phyloP scores from a whole-genome alignment of 2,113 vertebrate genomes.

The Leptobrachium leishanense region DNA sequence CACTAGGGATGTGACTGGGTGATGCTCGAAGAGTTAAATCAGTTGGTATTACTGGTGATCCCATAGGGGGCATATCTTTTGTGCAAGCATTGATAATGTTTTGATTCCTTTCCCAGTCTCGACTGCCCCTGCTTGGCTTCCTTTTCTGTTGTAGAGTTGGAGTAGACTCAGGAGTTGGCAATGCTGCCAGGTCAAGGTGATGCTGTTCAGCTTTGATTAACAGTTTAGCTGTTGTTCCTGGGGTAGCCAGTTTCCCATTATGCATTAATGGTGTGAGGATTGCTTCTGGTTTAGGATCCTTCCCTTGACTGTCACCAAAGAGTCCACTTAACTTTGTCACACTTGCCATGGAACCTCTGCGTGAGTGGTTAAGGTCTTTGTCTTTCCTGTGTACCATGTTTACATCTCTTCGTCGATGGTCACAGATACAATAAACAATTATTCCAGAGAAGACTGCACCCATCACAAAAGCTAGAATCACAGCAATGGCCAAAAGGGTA shows the following conservation, averaged over 20 bases:
- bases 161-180: constrained; percentile 94
- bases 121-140: constrained; percentile 87
- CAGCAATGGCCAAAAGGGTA: constrained; percentile 91
- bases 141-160: constrained; percentile 92
- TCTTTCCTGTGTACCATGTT: constrained; percentile 82
- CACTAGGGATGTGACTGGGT: constrained; percentile 92
- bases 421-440: constrained; percentile 92
- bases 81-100: constrained; percentile 96
- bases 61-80: constrained; percentile 88
- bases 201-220: constrained; percentile 96
- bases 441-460: constrained; percentile 95
- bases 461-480: constrained; percentile 95
- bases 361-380: constrained; percentile 83
- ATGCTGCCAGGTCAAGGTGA: constrained; percentile 87
- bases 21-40: constrained; percentile 90
- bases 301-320: constrained; percentile 88
- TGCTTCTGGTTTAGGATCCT: constrained; percentile 90
- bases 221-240: constrained; percentile 81
- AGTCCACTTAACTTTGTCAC: constrained; percentile 94
- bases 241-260: constrained; percentile 83
- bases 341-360: constrained; percentile 93
- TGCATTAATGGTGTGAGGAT: constrained; percentile 94
- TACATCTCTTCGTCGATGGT: constrained; percentile 87
- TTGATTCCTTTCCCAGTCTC: constrained; percentile 96
- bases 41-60: constrained; percentile 86